Percentiles rank a stretch among this genome's conserved stretches.
Conservation (phyloP, 2,888 invertebrate genomes). For the Teleogryllus oceanicus region DNA sequence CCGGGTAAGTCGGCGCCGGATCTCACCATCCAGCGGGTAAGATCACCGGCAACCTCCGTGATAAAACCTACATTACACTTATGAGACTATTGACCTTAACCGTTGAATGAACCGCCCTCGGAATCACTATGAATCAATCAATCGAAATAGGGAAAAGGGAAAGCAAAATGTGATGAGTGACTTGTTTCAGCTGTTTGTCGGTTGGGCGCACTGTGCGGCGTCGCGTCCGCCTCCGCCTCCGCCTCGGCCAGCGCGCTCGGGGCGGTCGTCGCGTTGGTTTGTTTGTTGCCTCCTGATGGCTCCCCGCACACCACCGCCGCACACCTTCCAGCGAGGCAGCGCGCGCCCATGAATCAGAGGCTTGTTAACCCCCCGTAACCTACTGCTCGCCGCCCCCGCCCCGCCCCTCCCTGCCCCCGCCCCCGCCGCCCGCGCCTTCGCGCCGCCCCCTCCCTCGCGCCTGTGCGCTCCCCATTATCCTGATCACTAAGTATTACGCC, state of each 20-base stretch:
- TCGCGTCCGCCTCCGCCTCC: neutral
- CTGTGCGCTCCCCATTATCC: neutral
- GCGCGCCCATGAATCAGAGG: slow-evolving; percentile 36
- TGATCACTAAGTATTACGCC: slow-evolving; percentile 22
- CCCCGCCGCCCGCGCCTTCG: neutral
- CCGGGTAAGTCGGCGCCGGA: no score
- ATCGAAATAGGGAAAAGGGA: no score
- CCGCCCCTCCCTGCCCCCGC: neutral
- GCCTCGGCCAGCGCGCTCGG: neutral
- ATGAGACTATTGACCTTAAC: no score
- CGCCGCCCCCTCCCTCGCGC: neutral
- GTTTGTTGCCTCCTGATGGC: slow-evolving; percentile 18
- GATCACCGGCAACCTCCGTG: no score
- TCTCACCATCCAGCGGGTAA: no score
- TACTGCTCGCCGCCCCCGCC: neutral
- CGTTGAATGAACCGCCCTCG: no score
- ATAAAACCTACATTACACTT: no score
- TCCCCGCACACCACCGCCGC: neutral
- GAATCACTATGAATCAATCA: no score
- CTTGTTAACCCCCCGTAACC: slow-evolving; percentile 37
- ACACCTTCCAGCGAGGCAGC: slow-evolving; percentile 32
- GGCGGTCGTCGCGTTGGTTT: neutral
- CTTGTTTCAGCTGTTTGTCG: no score
- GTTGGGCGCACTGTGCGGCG: no score
- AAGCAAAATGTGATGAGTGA: no score